Base-by-base conservation (phyloP, 2,113 vertebrate genomes). In the Emberiza fucata region DNA sequence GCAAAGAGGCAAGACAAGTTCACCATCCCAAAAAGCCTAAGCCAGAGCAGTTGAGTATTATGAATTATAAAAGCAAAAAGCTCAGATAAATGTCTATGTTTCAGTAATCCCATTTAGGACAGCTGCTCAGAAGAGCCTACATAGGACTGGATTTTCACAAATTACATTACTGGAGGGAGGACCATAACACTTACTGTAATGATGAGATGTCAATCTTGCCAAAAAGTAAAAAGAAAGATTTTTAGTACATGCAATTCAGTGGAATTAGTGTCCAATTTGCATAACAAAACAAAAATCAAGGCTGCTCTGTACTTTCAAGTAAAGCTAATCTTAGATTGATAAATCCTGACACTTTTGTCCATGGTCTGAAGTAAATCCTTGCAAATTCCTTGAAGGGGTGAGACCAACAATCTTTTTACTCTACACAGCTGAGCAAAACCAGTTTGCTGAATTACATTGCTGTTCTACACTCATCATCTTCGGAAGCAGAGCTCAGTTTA, bases 61-160 rank as follows among this genome's bases (percentile, higher is more conserved):
- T 80, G 70, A 94, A 95, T 91, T 91, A 87, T 72, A 68, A 28
- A 92, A 81, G 76, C 56, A 83, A 83, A 95, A 92, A 94, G 89
- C 88, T 96, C 81, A 91, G 79, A 91, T 84, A 92, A 84, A 56
- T 75, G 95, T 59, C 92, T 86, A 0, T 3, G 14, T 86, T 88
- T 68, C 60, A 83, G 53, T 83, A 92, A 88, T 93, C 85, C 80
- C 72, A 68, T 94, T 93, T 80, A 82, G 56, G 85, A 73, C 71
- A 91, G 85, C 84, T 70, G 66, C 87, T 91, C 81, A 82, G 66
- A 76, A 57, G 42, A 76, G 75, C 37, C 75, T n/a, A 29, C 0
- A 0, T 7, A 82, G 71, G 50, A 83, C 50, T 51, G 64, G 59
- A 80, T 94, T 95, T 80, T 94, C 75, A 90, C 70, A 88, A 92